Evolutionary conservation across 2,113 vertebrate species (phyloP).

Genomic region (Rattus norvegicus): GRCr8 NC_086037.1:11761501-11762000

Average conservation of each 20-base stretch:
- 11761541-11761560: neutral
- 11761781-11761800: neutral
- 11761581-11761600: no score
- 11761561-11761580: neutral
- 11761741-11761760: neutral
- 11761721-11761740: neutral
- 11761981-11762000: neutral
- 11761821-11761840: neutral
- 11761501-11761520: neutral
- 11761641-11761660: no score
- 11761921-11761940: neutral
- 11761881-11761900: neutral
- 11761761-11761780: neutral
- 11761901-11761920: neutral
- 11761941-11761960: neutral
- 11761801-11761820: neutral
- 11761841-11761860: neutral
- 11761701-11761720: no score
- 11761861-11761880: neutral
- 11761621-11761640: no score
- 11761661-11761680: no score
- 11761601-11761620: no score
- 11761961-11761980: neutral
- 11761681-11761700: no score
- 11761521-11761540: conserved; percentile 23